Base-by-base conservation (phyloP, 2,797 vertebrate genomes). In the Tokudaia tokunoshimensis region DNA sequence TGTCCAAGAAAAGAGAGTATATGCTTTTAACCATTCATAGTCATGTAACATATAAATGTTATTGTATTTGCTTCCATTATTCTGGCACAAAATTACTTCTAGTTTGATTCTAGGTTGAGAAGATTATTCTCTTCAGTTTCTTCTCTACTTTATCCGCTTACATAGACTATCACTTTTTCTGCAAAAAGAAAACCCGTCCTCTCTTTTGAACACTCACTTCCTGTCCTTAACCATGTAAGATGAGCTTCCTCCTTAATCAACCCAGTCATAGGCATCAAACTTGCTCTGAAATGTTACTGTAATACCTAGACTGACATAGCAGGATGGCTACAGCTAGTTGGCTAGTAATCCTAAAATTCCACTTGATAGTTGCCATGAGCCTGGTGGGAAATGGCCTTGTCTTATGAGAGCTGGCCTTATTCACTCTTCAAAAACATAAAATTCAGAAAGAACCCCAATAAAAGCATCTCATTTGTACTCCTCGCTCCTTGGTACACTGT, bases 101-200 rank as follows among this genome's bases (percentile, higher is more conserved):
- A 87, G 44, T 63, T 72, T 90, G 20, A 50, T 61, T 88, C 52
- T 89, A 86, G 6, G 70, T 12, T 82, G 3, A 67, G 81, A 65
- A 6, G 85, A 65, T 20, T 44, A 2, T 57, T 67, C 8, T 70
- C 78, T 61, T 94, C 31, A 47, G 19, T 72, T 61, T 50, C 10
- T 4, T 52, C 11, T 37, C 5, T 41, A n/a, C 65, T 50, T 20
- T 79, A 13, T 89, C 82, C 59, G 9, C 41, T 44, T 81, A 63
- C 76, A 11, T 50, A 76, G 12, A 41, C 72, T 74, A 34, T 52
- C 55, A 44, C 12, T 88, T 93, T 82, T 86, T 29, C 29, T 93
- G n/a, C 67, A 94, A 75, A 63, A 47, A 78, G 75, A 93, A 95
- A 91, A 91, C 8, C 22, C 83, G 65, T 61, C 78, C 41, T 93